Base-by-base conservation (phyloP, 2,888 invertebrate genomes). In the Temnothorax unifasciatus region DNA sequence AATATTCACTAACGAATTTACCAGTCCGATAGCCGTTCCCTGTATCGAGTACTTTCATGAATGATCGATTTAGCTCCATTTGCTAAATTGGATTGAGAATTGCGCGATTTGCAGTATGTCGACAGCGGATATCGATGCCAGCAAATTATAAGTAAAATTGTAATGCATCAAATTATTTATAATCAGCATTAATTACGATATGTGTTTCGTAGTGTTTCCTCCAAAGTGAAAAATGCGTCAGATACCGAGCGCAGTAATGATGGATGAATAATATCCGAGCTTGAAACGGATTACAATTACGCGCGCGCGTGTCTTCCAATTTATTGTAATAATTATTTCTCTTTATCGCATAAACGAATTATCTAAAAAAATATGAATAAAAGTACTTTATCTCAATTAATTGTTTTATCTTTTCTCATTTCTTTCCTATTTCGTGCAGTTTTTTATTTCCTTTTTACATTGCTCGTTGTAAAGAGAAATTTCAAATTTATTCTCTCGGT, bases 1-100 rank as follows among this genome's bases (percentile, higher is more conserved):
- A 87, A 87, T 86, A 77, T 79, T 63, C 69, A 74, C 79, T 86
- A 86, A 88, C 85, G 82, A 88, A 87, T 87, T 81, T 77, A 85
- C 79, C 75, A 74, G 50, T 57, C 52, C 52, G 29, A 64, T 76
- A 50, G 47, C 76, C 73, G 41, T 54, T 77, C 47, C 18, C 77
- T 76, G 54, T 66, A 73, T 50, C 59, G 71, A 71, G 73, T 71
- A 61, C 79, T 81, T 73, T 73, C 41, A 81, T 38, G 59, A 47
- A 59, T 71, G 79, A 79, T 79, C 79, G 71, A 59, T 66, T 66
- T 66, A 44, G 34, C 59, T 71, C 79, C 71, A 79, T 81, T 81
- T 81, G 38, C 38, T 13, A 71, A 81, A 81, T 71, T 81, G 79
- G 59, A 59, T 79, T 34, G 71, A 81, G 79, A 59, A 59, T 47